These are phyloP conservation scores for Indicator maculatus DNA, from an alignment of 2,113 vertebrate genomes.

Conservation along the genomic window DNA sequence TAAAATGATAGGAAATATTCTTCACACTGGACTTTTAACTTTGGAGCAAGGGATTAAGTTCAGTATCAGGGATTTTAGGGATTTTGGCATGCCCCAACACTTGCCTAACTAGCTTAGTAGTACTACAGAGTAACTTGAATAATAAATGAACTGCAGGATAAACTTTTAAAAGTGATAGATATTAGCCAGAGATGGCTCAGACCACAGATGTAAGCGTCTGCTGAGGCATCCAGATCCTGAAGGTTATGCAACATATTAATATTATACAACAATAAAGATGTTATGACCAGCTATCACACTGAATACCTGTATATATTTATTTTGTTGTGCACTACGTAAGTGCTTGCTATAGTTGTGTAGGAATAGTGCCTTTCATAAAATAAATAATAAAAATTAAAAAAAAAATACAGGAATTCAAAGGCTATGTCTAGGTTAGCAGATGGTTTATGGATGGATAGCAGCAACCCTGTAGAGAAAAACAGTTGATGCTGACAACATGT, in stretches of 20 bases:
- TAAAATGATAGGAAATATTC: background rate
- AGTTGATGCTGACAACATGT: slow-evolving; percentile 21
- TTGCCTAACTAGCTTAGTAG: background rate
- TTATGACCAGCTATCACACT: background rate
- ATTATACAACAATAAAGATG: background rate
- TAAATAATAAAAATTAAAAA: background rate
- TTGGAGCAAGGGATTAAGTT: background rate
- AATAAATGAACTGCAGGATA: background rate
- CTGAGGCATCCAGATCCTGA: background rate
- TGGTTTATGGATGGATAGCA: background rate
- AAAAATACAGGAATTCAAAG: background rate
- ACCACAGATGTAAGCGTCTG: background rate
- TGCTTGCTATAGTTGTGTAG: background rate
- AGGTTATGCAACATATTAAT: background rate
- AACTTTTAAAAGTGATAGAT: background rate
- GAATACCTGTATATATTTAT: background rate
- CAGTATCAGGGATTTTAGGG: background rate
- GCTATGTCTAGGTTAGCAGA: background rate
- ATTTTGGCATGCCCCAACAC: background rate
- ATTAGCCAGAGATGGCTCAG: background rate
- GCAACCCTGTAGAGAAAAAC: slow-evolving; percentile 3
- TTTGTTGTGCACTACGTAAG: background rate
- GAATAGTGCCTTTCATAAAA: background rate
- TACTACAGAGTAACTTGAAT: background rate
- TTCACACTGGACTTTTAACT: background rate